Conservation (phyloP, 2,888 invertebrate genomes). For the Plagodis pulveraria region DNA sequence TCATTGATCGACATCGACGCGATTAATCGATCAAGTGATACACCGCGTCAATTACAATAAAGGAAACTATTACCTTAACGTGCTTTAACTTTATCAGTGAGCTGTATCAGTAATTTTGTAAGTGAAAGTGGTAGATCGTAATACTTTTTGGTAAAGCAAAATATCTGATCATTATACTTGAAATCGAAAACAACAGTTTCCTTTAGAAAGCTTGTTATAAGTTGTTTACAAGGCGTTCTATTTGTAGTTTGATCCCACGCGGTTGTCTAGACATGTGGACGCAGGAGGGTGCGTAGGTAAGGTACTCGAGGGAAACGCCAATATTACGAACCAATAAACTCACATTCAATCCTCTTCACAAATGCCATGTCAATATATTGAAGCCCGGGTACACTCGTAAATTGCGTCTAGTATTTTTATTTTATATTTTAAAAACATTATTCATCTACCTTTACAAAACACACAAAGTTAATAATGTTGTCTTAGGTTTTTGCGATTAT, state of each 20-base stretch:
- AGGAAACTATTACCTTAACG: slow-evolving; percentile 18
- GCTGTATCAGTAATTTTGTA: slow-evolving; percentile 22
- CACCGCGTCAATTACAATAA: slow-evolving; percentile 18
- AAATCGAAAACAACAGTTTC: slow-evolving; percentile 48
- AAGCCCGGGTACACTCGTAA: background rate
- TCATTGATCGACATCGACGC: slow-evolving; percentile 40
- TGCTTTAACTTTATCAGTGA: slow-evolving; percentile 19
- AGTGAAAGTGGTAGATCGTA: slow-evolving; percentile 31
- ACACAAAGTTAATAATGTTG: no score
- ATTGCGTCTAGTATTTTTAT: background rate
- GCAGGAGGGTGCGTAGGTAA: slow-evolving; percentile 55
- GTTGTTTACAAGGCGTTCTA: slow-evolving; percentile 55
- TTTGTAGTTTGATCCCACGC: slow-evolving; percentile 60
- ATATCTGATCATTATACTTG: slow-evolving; percentile 35
- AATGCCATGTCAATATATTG: slow-evolving; percentile 35
- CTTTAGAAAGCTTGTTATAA: slow-evolving; percentile 41
- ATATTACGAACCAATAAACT: slow-evolving; percentile 72
- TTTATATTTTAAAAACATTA: background rate
- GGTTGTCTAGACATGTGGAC: slow-evolving; percentile 68
- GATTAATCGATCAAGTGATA: slow-evolving; percentile 39
- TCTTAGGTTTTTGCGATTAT: no score
- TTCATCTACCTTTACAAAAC: no score
- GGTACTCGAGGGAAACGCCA: slow-evolving; percentile 52
- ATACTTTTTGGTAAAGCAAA: slow-evolving; percentile 32
- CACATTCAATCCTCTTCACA: slow-evolving; percentile 60